phyloP scores from a whole-genome alignment of 2,113 vertebrate species.

The Dipodomys merriami region DNA sequence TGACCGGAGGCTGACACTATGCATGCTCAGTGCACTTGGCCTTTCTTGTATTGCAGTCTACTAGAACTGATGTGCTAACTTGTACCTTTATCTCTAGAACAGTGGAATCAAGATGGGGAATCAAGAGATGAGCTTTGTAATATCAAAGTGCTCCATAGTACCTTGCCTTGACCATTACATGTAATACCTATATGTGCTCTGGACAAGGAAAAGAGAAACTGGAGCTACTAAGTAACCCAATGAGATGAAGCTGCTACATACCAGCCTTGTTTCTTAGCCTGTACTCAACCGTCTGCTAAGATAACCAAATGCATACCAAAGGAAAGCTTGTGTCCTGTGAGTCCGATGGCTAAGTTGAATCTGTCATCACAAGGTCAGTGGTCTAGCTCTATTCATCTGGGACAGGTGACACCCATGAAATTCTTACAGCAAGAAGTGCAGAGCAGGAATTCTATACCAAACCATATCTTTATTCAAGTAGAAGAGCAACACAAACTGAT shows the following conservation, averaged over 20 bases:
- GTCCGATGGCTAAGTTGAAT: neutral
- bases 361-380: neutral
- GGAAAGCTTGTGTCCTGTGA: neutral
- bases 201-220: neutral
- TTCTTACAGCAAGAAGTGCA: neutral
- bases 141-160: neutral
- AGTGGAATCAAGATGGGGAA: neutral
- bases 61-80: neutral
- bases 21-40: neutral
- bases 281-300: neutral
- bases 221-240: neutral
- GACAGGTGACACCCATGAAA: neutral
- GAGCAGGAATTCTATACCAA: neutral
- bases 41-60: neutral
- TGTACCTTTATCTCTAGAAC: neutral
- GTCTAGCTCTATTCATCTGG: neutral
- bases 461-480: neutral
- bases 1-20: neutral
- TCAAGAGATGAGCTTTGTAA: neutral
- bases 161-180: neutral
- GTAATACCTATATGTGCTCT: neutral
- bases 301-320: neutral
- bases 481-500: conserved; percentile 18
- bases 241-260: neutral
- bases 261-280: neutral